A percentile compares a stretch with the other conserved stretches of the same genome.
phyloP scores from a whole-genome alignment of 1,140 invertebrate species.

The Eumaeus atala region DNA sequence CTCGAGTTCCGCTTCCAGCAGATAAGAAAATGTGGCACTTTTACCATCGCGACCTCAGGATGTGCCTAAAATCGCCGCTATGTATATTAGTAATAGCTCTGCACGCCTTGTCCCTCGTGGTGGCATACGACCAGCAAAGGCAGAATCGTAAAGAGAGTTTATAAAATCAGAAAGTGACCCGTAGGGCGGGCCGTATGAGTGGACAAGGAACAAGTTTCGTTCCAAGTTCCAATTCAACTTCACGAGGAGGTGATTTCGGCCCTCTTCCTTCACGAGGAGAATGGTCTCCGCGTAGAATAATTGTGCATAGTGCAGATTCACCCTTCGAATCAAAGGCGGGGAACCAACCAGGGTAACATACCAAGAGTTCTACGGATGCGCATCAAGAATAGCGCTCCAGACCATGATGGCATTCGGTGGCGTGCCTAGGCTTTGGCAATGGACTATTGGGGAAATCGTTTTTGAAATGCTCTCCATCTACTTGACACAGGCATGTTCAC shows the following conservation, averaged over 20 bases:
- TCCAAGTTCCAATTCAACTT: neutral
- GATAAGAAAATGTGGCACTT: no score
- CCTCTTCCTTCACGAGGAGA: no score
- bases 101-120: no score
- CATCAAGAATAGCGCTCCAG: neutral
- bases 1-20: constrained; percentile 11
- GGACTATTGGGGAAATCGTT: neutral
- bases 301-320: neutral
- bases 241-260: neutral
- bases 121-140: no score
- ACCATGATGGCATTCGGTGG: neutral
- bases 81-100: no score
- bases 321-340: neutral
- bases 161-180: no score
- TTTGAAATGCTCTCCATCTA: neutral
- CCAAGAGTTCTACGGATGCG: neutral
- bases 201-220: no score
- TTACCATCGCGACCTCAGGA: no score
- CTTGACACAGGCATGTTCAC: neutral
- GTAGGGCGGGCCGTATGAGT: no score
- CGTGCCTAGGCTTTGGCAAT: neutral
- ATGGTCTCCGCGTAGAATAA: neutral
- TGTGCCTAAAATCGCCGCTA: no score
- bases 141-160: no score
- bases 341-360: neutral